Conservation (phyloP, 2,888 invertebrate species). For the Phymatocera aterrima region DNA sequence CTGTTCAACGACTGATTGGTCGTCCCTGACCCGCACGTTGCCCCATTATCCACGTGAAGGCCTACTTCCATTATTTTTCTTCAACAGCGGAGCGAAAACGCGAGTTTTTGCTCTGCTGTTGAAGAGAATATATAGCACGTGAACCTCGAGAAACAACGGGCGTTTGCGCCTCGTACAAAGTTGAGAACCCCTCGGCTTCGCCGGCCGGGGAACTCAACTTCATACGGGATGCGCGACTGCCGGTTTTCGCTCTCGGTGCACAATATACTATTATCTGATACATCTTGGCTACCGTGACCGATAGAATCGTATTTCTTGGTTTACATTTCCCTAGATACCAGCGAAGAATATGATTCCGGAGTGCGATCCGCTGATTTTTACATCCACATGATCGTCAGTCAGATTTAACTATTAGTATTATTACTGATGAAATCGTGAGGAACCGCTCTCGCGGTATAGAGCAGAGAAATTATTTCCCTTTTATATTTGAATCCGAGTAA, state of each 20-base stretch:
- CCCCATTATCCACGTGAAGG: constrained; percentile 21
- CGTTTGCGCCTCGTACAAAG: no score
- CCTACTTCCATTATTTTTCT: constrained; percentile 27
- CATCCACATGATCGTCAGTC: not conserved
- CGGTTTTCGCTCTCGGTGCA: no score
- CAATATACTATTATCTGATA: no score
- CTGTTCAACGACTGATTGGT: constrained; percentile 3
- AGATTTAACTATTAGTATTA: not conserved
- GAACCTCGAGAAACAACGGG: no score
- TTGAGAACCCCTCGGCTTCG: no score
- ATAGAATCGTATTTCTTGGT: constrained; percentile 16
- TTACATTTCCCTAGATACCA: not conserved
- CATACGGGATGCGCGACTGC: not conserved
- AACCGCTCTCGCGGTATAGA: not conserved
- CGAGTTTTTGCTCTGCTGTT: no score
- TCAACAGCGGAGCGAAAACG: no score
- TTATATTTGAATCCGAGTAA: not conserved
- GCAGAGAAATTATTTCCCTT: not conserved
- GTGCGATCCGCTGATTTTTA: not conserved
- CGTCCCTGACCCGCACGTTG: constrained; percentile 8
- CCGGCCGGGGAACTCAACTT: no score
- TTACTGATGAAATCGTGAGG: no score
- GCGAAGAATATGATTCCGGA: not conserved
- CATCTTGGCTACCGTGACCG: constrained; percentile 35
- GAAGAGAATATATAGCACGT: no score